Evolutionary conservation across 2,113 vertebrate genomes (phyloP).

Genomic region (Saimiri boliviensis): DNA sequence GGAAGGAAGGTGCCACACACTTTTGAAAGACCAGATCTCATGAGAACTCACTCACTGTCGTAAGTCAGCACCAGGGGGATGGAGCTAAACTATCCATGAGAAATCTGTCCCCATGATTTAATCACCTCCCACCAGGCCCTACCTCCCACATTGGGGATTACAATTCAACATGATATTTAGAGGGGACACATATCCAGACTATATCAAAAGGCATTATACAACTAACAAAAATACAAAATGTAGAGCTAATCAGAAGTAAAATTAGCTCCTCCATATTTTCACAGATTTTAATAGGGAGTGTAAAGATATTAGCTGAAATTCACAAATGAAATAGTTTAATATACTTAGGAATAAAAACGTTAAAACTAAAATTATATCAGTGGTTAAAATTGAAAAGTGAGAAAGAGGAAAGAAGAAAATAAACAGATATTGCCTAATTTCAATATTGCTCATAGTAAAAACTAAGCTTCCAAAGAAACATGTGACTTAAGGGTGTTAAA

Average conservation of each 20-base stretch:
- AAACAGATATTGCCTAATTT: neutral
- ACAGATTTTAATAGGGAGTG: neutral
- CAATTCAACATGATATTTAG: too few species aligned
- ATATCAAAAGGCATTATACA: neutral
- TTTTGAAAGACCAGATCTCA: too few species aligned
- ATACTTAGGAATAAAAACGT: neutral
- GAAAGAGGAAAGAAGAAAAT: neutral
- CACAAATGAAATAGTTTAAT: neutral
- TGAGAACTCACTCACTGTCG: too few species aligned
- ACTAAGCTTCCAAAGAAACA: neutral
- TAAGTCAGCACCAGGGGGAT: too few species aligned
- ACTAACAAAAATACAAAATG: neutral
- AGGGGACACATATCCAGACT: too few species aligned
- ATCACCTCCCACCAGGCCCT: too few species aligned
- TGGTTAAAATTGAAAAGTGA: slow-evolving; percentile 25
- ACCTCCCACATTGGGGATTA: too few species aligned
- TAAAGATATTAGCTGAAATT: neutral
- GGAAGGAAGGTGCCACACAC: too few species aligned
- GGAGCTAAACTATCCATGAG: too few species aligned
- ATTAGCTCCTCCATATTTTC: neutral
- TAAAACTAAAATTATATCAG: neutral
- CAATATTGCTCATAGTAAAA: neutral
- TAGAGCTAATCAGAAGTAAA: neutral
- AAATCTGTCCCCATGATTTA: too few species aligned
- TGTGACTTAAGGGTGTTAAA: neutral